These are phyloP conservation scores for Thalassaphorura encarpata DNA, from an alignment of 1,140 invertebrate genomes.

Conservation along the genomic window DNA sequence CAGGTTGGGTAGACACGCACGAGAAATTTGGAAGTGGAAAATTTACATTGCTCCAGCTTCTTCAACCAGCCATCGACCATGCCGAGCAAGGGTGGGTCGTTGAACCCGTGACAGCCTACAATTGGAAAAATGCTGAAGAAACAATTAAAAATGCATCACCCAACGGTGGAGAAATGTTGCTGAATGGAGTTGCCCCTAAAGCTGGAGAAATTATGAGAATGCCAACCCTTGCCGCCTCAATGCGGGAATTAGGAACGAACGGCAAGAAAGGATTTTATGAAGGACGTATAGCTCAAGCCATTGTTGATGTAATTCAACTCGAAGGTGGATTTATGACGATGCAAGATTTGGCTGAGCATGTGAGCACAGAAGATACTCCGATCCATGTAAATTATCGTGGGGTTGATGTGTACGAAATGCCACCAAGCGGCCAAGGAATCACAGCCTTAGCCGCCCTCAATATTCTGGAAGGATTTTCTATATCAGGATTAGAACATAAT, in stretches of 20 bases:
- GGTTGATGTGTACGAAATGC: slow-evolving; percentile 32
- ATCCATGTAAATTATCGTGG: slow-evolving; percentile 35
- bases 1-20: slow-evolving; percentile 24
- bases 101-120: slow-evolving; percentile 20
- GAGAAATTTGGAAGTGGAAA: slow-evolving; percentile 28
- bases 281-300: slow-evolving; percentile 37
- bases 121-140: slow-evolving; percentile 32
- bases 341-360: slow-evolving; percentile 38
- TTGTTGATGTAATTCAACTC: slow-evolving; percentile 36
- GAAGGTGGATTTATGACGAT: slow-evolving; percentile 37
- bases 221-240: slow-evolving; percentile 37
- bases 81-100: slow-evolving; percentile 40
- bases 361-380: slow-evolving; percentile 33
- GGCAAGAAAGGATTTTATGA: slow-evolving; percentile 39
- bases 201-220: slow-evolving; percentile 38
- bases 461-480: slow-evolving; percentile 37
- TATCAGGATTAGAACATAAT: slow-evolving; percentile 34
- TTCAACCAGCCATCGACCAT: slow-evolving; percentile 36
- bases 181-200: slow-evolving; percentile 35
- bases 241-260: slow-evolving; percentile 35
- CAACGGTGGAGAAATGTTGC: slow-evolving; percentile 35
- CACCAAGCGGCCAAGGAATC: slow-evolving; percentile 40
- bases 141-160: slow-evolving; percentile 31
- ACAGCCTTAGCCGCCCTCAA: slow-evolving; percentile 38
- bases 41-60: slow-evolving; percentile 29